phyloP scores from a whole-genome alignment of 2,113 vertebrate species.

The Corythoichthys haematopterus region DNA sequence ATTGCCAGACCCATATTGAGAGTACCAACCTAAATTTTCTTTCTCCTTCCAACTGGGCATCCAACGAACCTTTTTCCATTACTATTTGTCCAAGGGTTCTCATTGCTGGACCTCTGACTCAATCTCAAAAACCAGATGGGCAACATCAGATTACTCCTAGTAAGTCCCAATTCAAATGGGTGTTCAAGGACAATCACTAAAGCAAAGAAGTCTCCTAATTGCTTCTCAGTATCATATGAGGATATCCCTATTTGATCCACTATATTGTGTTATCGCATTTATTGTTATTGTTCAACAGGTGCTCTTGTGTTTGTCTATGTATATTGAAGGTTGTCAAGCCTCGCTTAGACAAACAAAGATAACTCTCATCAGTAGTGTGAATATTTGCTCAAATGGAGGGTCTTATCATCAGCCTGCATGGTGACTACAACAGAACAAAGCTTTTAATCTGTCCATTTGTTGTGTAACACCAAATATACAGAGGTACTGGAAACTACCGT shows the following conservation, averaged over 20 bases:
- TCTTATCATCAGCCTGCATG: constrained; percentile 59
- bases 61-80: too few species aligned
- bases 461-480: neutral
- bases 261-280: constrained; percentile 20
- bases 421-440: constrained; percentile 60
- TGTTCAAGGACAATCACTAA: neutral
- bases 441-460: neutral
- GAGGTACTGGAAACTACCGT: constrained; percentile 23
- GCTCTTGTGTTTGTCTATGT: constrained; percentile 35
- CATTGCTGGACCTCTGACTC: neutral
- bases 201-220: neutral
- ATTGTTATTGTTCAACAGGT: constrained; percentile 32
- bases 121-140: neutral
- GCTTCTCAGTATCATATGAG: neutral
- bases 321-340: constrained; percentile 37
- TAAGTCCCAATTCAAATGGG: neutral
- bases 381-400: constrained; percentile 44
- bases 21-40: neutral
- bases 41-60: neutral
- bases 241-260: neutral
- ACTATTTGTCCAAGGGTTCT: neutral
- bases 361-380: constrained; percentile 31
- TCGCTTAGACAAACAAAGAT: constrained; percentile 57
- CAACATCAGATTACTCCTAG: neutral
- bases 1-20: neutral